Percentiles rank a stretch among this genome's conserved stretches.
phyloP scores from a whole-genome alignment of 2,888 invertebrate genomes.

The Lithosia quadra region DNA sequence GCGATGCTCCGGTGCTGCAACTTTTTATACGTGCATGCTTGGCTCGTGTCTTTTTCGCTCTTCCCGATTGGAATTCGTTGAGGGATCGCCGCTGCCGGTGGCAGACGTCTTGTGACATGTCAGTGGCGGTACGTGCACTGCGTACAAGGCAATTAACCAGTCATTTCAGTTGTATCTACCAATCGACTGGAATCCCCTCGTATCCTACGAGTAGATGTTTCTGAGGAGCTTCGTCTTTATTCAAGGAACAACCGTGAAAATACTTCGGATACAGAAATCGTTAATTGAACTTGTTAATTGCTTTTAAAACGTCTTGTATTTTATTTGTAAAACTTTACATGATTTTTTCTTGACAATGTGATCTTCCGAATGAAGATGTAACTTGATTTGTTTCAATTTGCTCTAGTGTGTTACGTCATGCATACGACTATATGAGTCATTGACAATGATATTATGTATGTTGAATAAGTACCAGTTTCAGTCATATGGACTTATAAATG shows the following conservation, averaged over 20 bases:
- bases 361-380: constrained; percentile 23
- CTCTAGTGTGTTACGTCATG: not conserved
- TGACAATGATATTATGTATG: not conserved
- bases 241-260: constrained; percentile 79
- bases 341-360: constrained; percentile 37
- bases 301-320: constrained; percentile 56
- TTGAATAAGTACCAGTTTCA: not conserved
- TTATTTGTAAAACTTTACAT: constrained; percentile 50
- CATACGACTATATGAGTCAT: not conserved
- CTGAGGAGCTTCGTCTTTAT: constrained; percentile 72
- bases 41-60: constrained; percentile 87
- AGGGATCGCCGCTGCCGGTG: constrained; percentile 85
- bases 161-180: constrained; percentile 71
- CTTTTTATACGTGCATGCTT: constrained; percentile 82
- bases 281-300: constrained; percentile 73
- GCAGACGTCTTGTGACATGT: constrained; percentile 86
- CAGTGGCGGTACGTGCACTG: constrained; percentile 80
- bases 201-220: constrained; percentile 60
- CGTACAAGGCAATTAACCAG: constrained; percentile 83
- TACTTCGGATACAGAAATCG: constrained; percentile 67
- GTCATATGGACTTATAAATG: not conserved
- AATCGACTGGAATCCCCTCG: constrained; percentile 66
- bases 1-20: constrained; percentile 73
- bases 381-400: not conserved
- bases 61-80: constrained; percentile 85